Evolutionary conservation across 2,888 invertebrate genomes (phyloP).

Genomic region (Gymnoscelis rufifasciata): DNA sequence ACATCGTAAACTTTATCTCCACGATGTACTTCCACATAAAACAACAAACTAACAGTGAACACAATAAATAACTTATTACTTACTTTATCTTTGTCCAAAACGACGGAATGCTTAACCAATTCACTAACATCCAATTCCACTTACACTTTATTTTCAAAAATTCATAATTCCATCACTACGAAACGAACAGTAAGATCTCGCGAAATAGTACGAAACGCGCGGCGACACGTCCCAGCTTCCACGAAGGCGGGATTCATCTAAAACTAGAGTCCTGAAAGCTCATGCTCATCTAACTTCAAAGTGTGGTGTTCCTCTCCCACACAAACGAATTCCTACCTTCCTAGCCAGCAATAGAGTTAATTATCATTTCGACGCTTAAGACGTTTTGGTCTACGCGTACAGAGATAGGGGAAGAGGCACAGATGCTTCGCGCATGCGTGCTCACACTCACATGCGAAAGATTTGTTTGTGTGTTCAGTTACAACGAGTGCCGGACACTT

Average conservation of each 20-base stretch:
- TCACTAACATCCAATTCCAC: constrained; percentile 40
- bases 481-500: constrained; percentile 64
- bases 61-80: constrained; percentile 36
- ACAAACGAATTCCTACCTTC: constrained; percentile 7
- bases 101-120: constrained; percentile 31
- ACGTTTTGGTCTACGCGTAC: constrained; percentile 30
- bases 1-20: constrained; percentile 12
- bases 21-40: neutral
- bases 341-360: constrained; percentile 10
- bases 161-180: constrained; percentile 33
- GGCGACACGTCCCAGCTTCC: constrained; percentile 59
- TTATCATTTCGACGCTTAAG: constrained; percentile 18
- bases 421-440: constrained; percentile 78
- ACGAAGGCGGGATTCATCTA: constrained; percentile 65
- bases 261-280: constrained; percentile 72
- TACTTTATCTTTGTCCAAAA: constrained; percentile 32
- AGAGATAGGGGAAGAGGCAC: constrained; percentile 63
- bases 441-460: constrained; percentile 36
- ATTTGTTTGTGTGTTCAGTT: constrained; percentile 41
- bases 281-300: constrained; percentile 59
- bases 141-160: constrained; percentile 35
- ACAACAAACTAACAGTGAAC: constrained; percentile 22
- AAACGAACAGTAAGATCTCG: constrained; percentile 19
- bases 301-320: constrained; percentile 15
- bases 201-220: constrained; percentile 24